Conservation (phyloP, 2,888 invertebrate species). For the Brenthis ino region DNA sequence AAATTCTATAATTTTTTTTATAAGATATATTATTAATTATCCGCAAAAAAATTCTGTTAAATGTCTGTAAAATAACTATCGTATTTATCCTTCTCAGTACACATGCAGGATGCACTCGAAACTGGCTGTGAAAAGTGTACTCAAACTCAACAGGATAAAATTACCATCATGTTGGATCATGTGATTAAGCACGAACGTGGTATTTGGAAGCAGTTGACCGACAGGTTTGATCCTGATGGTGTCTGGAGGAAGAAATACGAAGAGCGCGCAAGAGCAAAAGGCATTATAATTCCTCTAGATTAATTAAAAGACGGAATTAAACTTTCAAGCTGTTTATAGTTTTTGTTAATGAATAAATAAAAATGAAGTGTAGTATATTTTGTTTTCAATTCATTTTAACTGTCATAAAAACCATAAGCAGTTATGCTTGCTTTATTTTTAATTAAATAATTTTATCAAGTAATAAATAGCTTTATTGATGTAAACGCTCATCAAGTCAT, state of each 20-base stretch:
- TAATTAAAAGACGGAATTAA: not conserved
- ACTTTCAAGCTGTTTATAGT: not conserved
- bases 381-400: too few relatives aligned
- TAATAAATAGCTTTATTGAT: too few relatives aligned
- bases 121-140: slow-evolving; percentile 10
- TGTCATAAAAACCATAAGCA: too few relatives aligned
- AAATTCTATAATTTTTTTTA: not conserved
- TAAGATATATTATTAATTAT: not conserved
- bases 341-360: slow-evolving; percentile 1
- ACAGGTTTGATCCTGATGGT: slow-evolving; percentile 1
- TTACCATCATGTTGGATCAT: slow-evolving; percentile 2
- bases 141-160: not conserved
- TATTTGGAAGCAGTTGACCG: slow-evolving; percentile 13
- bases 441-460: too few relatives aligned
- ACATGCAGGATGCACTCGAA: slow-evolving; percentile 6
- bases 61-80: too few relatives aligned
- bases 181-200: not conserved
- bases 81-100: not conserved
- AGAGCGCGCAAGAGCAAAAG: not conserved
- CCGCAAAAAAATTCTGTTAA: too few relatives aligned
- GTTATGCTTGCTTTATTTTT: too few relatives aligned
- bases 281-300: slow-evolving; percentile 12
- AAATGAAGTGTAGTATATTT: not conserved
- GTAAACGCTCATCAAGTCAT: too few relatives aligned
- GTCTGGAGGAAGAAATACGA: slow-evolving; percentile 11